Base-by-base conservation (phyloP, 2,888 invertebrate genomes). In the Sinotaia quadrata region DNA sequence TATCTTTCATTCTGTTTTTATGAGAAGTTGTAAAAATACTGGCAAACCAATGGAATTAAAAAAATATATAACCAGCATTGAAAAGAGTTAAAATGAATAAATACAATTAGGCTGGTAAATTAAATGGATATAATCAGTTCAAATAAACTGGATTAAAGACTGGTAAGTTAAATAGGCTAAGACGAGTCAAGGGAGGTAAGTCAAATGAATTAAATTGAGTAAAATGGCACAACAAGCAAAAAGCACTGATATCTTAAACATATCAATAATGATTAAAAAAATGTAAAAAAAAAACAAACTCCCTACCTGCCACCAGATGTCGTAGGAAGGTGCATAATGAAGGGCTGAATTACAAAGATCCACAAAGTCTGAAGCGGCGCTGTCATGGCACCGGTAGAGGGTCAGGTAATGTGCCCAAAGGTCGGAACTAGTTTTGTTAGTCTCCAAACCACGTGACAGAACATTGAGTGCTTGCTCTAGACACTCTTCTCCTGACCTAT, bases 381-480 rank as follows among this genome's bases (percentile, higher is more conserved):
- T 80, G 0, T 73, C 68, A 36, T 84, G 84, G 37, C 76, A 75
- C 0, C 76, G 61, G 72, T 85, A 88, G 41, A 87, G 70, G 10
- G 68, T 68, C 21, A 88, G 74, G 69, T 88, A 88, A 68, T 81
- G 80, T 41, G 80, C 75, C 87, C 88, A 88, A 10, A 88, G 73
- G n/a, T 80, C 81, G 36, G 73, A 54, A 59, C 75, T 79, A n/a
- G 67, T 68, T 61, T 78, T 80, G 75, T 88, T 88, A 27, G 72
- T 74, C 70, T 88, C 88, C 34, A 88, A 74, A 4, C 80, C 87
- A 37, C 87, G 77, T 2, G 88, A 83, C 56, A 88, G 68, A 1
- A 87, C 84, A 75, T 86, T 86, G 59, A 88, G 74, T 4, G 86
- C 85, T 37, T 83, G 80, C 67, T 86, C 84, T n/a, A 88, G 69